Evolutionary conservation across 1,140 invertebrate species (phyloP).

Genomic region (Eubasilissa regina): DNA sequence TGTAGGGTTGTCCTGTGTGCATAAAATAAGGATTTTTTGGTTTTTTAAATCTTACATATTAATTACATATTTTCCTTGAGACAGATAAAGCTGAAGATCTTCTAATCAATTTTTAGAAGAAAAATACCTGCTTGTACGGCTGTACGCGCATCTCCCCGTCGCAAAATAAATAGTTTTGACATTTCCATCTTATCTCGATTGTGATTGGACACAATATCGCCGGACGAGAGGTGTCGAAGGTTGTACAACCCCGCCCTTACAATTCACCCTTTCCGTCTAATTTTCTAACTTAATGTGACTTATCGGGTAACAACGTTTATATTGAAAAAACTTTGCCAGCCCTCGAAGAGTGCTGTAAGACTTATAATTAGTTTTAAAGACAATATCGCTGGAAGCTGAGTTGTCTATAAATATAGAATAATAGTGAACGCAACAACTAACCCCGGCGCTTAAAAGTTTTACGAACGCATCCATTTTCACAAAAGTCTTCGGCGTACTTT

Average conservation of each 20-base stretch:
- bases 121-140: no score
- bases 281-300: conserved; percentile 20
- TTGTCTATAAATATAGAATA: not conserved
- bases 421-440: not conserved
- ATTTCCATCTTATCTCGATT: no score
- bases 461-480: not conserved
- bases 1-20: no score
- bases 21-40: no score
- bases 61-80: no score
- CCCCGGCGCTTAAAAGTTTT: not conserved
- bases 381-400: not conserved
- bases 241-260: not conserved
- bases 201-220: no score
- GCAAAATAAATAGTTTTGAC: no score
- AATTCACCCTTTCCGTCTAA: conserved; percentile 11
- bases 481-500: not conserved
- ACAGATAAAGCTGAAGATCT: no score
- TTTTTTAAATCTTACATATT: no score
- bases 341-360: not conserved
- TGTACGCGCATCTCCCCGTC: no score
- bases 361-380: conserved; percentile 41
- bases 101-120: no score
- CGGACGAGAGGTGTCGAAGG: no score
- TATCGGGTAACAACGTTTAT: conserved; percentile 20
- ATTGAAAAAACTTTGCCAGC: conserved; percentile 28